phyloP scores from a whole-genome alignment of 2,797 vertebrate genomes.

The Pygocentrus nattereri region DNA sequence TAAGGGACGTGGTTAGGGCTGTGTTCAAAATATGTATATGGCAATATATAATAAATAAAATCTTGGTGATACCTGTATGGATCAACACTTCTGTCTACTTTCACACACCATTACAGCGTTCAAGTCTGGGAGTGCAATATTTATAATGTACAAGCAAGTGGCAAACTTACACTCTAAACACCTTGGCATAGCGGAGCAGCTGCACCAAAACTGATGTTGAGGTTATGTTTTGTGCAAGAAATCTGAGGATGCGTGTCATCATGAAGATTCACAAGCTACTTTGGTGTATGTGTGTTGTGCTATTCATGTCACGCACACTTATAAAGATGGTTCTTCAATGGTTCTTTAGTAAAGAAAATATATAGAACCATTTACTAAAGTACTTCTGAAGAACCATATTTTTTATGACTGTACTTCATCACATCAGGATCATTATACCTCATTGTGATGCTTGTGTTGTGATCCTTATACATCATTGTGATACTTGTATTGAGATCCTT shows the following conservation, averaged over 20 bases:
- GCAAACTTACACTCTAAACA: neutral
- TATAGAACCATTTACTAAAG: no score
- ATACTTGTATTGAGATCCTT: neutral
- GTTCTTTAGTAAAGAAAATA: no score
- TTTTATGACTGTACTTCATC: neutral
- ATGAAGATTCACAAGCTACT: no score
- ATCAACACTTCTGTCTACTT: neutral
- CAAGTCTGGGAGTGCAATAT: neutral
- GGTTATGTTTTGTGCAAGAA: no score
- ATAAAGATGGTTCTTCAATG: no score
- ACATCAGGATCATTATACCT: neutral
- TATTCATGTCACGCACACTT: no score
- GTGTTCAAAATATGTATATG: neutral
- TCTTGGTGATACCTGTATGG: neutral
- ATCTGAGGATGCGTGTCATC: neutral
- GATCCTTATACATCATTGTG: neutral
- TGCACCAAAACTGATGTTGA: no score
- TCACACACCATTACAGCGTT: neutral
- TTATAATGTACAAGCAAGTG: neutral
- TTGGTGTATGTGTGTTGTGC: no score
- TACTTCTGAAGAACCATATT: no score
- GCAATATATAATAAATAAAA: neutral
- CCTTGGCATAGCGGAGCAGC: no score
- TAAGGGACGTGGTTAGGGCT: neutral
- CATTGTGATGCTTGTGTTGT: no score